phyloP scores from a whole-genome alignment of 2,113 vertebrate species.

The Atractosteus spatula region DNA sequence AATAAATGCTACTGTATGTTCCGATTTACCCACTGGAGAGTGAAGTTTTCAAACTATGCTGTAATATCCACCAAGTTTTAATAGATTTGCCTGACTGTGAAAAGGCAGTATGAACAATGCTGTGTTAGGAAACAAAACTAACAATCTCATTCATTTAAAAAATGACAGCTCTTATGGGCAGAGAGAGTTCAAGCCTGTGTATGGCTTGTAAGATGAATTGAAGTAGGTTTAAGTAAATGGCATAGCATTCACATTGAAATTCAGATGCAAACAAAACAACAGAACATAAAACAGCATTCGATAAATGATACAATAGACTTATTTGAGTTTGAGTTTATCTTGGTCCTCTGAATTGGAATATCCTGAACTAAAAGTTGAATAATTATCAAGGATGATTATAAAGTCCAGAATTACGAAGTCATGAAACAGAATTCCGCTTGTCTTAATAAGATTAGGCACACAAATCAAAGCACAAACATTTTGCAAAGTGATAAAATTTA shows the following conservation, averaged over 20 bases:
- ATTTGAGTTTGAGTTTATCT: too few species aligned
- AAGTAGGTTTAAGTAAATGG: slow-evolving; percentile 16
- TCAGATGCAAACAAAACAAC: slow-evolving; percentile 24
- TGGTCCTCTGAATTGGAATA: too few species aligned
- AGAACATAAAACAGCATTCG: slow-evolving; percentile 1
- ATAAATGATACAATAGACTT: slow-evolving; percentile 3
- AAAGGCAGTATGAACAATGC: slow-evolving; percentile 4
- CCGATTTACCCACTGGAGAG: slow-evolving; percentile 25
- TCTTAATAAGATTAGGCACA: too few species aligned
- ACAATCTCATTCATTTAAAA: slow-evolving; percentile 32
- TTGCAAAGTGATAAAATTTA: too few species aligned
- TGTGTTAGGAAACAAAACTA: slow-evolving; percentile 36
- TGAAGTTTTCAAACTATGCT: slow-evolving; percentile 30
- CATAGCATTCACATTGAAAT: slow-evolving; percentile 21
- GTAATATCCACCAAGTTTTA: slow-evolving; percentile 23
- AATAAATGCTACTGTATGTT: slow-evolving; percentile 28
- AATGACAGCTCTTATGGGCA: slow-evolving; percentile 6
- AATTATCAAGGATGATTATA: too few species aligned
- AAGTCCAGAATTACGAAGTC: too few species aligned
- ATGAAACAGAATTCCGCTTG: too few species aligned
- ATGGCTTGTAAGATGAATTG: slow-evolving; percentile 21
- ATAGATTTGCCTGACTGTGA: neutral
- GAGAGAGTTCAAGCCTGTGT: slow-evolving; percentile 8
- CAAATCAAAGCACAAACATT: too few species aligned
- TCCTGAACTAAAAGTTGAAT: too few species aligned